Evolutionary conservation across 35 echinoderm and acorn worm genomes (phyloP).

Genomic region (Apostichopus japonicus): DNA sequence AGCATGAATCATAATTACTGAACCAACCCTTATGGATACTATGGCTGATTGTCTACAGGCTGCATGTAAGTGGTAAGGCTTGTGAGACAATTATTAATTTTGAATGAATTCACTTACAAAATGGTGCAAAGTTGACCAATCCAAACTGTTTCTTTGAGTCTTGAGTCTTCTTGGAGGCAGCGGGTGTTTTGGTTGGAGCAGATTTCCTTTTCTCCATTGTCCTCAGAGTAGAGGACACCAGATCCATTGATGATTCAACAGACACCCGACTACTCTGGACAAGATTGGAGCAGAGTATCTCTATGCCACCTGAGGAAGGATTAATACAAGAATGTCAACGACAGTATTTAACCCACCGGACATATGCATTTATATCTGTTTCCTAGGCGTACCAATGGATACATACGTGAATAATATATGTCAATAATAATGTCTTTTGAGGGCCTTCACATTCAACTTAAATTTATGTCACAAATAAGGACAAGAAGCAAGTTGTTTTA

Average conservation of each 20-base stretch:
- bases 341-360: too few species aligned
- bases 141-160: conserved; percentile 81
- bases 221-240: conserved; percentile 82
- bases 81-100: background rate
- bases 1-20: too few species aligned
- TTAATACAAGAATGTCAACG: background rate
- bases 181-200: conserved; percentile 30
- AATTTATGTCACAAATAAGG: too few species aligned
- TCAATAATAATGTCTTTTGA: too few species aligned
- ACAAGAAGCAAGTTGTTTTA: background rate
- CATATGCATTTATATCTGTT: too few species aligned
- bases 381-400: background rate
- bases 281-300: conserved; percentile 85
- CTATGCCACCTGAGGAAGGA: conserved; percentile 79
- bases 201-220: conserved; percentile 62
- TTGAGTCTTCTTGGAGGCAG: conserved; percentile 50
- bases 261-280: conserved; percentile 81
- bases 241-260: conserved; percentile 81
- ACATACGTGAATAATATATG: background rate
- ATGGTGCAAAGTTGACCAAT: conserved; percentile 96
- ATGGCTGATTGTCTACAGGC: too few species aligned
- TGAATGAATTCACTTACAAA: conserved; percentile 66
- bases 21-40: too few species aligned
- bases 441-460: too few species aligned
- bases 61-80: too few species aligned